Evolutionary conservation across 2,888 invertebrate species (phyloP).

Genomic region (Steinernema hermaphroditum): DNA sequence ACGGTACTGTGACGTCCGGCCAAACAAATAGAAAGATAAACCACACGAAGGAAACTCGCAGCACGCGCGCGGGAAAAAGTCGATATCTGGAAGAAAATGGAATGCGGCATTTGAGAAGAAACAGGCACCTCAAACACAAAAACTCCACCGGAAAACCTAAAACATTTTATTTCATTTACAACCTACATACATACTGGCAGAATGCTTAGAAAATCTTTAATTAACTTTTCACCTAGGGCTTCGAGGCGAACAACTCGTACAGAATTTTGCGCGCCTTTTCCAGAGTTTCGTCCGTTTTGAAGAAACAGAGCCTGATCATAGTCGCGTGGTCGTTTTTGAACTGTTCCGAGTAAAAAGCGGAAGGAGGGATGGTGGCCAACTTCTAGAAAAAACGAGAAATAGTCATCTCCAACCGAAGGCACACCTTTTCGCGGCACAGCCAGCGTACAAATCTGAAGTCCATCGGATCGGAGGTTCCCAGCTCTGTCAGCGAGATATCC

Average conservation of each 20-base stretch:
- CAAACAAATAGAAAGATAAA: not conserved
- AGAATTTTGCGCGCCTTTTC: slow-evolving; percentile 58
- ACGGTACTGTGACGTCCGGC: not conserved
- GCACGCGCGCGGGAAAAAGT: not conserved
- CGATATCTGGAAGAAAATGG: too few relatives aligned
- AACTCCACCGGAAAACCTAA: too few relatives aligned
- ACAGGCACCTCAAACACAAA: too few relatives aligned
- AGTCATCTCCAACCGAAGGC: too few relatives aligned
- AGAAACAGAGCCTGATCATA: slow-evolving; percentile 62
- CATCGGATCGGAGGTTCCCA: slow-evolving; percentile 66
- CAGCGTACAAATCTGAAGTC: slow-evolving; percentile 94
- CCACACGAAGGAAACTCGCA: not conserved
- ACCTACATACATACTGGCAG: too few relatives aligned
- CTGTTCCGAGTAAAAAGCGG: slow-evolving; percentile 81
- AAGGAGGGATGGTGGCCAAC: slow-evolving; percentile 88
- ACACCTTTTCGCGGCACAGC: slow-evolving; percentile 81
- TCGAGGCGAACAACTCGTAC: slow-evolving; percentile 25
- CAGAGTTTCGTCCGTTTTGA: slow-evolving; percentile 63
- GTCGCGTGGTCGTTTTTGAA: slow-evolving; percentile 49
- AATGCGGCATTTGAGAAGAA: too few relatives aligned
- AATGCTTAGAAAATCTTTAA: too few relatives aligned
- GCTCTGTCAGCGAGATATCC: slow-evolving; percentile 64
- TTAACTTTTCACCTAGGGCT: not conserved
- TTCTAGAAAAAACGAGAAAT: slow-evolving; percentile 71
- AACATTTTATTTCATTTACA: not conserved